Percentiles rank a stretch among this genome's conserved stretches.
These are phyloP conservation scores for Neogale vison DNA, from an alignment of 2,113 vertebrate genomes.

Conservation along the genomic window DNA sequence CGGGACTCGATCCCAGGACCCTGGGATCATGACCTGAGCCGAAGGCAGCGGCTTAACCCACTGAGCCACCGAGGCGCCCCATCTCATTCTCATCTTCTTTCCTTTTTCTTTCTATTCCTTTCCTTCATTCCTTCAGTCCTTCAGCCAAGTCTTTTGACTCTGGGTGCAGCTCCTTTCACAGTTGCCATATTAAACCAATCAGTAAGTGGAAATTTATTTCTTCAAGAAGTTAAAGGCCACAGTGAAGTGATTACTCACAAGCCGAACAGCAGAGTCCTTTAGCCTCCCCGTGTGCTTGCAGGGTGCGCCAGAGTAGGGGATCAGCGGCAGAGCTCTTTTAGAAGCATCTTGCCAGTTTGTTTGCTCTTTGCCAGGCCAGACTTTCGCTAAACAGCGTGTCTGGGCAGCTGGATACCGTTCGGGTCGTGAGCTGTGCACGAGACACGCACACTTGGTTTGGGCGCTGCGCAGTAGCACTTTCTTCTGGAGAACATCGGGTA, in stretches of 20 bases:
- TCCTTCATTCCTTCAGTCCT: background rate
- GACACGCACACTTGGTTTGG: background rate
- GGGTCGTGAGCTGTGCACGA: background rate
- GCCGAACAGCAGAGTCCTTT: background rate
- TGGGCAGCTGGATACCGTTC: background rate
- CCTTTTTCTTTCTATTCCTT: background rate
- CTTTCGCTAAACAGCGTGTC: background rate
- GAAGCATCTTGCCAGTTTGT: background rate
- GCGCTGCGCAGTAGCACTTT: background rate
- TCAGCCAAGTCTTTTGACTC: background rate
- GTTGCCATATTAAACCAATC: background rate
- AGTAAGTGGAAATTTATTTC: slow-evolving; percentile 7
- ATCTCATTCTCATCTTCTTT: background rate
- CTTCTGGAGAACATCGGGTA: background rate
- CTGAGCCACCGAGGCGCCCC: too few species aligned
- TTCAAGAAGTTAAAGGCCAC: background rate
- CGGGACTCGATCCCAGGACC: too few species aligned
- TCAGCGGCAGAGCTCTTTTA: background rate
- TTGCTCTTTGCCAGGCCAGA: background rate
- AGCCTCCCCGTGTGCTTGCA: background rate
- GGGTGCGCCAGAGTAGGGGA: background rate
- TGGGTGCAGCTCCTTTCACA: background rate
- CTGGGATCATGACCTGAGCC: too few species aligned
- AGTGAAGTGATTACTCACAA: background rate
- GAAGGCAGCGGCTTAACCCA: too few species aligned